Conservation (phyloP, 2,797 vertebrate genomes). For the Melanogrammus aeglefinus region DNA sequence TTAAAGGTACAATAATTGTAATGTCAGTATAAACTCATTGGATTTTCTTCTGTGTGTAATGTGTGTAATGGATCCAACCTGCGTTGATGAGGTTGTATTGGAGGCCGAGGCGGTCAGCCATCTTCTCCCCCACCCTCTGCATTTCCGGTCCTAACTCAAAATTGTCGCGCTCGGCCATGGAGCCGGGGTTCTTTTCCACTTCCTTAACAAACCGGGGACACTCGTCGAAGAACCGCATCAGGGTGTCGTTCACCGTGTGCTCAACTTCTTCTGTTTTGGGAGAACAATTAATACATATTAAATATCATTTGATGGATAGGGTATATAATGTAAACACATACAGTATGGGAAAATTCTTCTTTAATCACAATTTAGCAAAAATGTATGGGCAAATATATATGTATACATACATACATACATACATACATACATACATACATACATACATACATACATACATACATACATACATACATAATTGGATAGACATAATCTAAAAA, state of each 20-base stretch:
- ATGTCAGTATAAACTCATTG: neutral
- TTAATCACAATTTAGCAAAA: neutral
- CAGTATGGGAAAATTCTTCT: neutral
- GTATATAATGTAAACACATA: neutral
- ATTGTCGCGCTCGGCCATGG: slow-evolving; percentile 78
- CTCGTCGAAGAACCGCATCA: slow-evolving; percentile 91
- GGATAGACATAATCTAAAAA: no score
- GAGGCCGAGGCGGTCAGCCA: slow-evolving; percentile 77
- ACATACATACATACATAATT: no score
- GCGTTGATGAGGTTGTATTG: slow-evolving; percentile 70
- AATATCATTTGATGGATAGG: neutral
- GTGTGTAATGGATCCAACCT: slow-evolving; percentile 58
- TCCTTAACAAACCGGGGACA: slow-evolving; percentile 82
- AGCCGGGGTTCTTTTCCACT: slow-evolving; percentile 79
- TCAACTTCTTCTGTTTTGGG: slow-evolving; percentile 69
- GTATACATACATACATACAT: no score
- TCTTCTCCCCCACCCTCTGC: slow-evolving; percentile 80
- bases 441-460: no score
- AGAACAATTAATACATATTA: neutral
- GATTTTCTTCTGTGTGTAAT: neutral
- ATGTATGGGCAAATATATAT: neutral
- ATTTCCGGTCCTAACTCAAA: slow-evolving; percentile 89
- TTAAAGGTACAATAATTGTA: neutral
- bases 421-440: no score
- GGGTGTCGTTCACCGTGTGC: slow-evolving; percentile 78